Conservation (phyloP, 2,888 invertebrate species). For the Agrochola macilenta region DNA sequence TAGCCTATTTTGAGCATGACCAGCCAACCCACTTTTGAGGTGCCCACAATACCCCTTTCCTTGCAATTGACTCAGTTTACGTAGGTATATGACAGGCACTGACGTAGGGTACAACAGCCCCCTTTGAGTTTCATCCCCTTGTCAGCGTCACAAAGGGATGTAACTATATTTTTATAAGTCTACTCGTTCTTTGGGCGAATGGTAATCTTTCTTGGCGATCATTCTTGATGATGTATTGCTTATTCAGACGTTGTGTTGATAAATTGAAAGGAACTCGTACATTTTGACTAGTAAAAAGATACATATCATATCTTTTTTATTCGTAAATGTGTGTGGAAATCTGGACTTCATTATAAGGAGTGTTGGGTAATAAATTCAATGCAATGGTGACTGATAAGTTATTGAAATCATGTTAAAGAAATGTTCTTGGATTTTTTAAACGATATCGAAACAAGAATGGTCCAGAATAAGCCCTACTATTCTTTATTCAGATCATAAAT, state of each 20-base stretch:
- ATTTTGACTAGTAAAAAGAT: conserved; percentile 1
- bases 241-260: conserved; percentile 25
- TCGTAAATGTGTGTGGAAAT: background rate
- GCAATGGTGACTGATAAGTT: background rate
- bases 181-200: conserved; percentile 17
- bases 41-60: conserved; percentile 16
- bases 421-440: background rate
- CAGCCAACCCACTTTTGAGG: background rate
- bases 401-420: background rate
- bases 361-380: background rate
- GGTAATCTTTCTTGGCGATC: conserved; percentile 31
- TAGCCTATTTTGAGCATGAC: background rate
- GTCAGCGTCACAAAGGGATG: conserved; percentile 46
- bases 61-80: conserved; percentile 30
- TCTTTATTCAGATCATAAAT: background rate
- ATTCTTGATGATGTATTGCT: conserved; percentile 35
- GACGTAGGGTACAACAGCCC: conserved; percentile 18
- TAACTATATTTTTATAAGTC: conserved; percentile 43
- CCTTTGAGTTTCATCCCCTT: conserved; percentile 33
- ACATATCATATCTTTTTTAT: background rate
- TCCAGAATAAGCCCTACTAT: too few relatives aligned
- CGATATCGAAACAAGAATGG: background rate
- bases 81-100: conserved; percentile 40
- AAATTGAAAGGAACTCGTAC: conserved; percentile 5
- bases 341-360: background rate